These are phyloP conservation scores for Casuarius casuarius DNA, from an alignment of 2,113 vertebrate species.

Conservation along the genomic window DNA sequence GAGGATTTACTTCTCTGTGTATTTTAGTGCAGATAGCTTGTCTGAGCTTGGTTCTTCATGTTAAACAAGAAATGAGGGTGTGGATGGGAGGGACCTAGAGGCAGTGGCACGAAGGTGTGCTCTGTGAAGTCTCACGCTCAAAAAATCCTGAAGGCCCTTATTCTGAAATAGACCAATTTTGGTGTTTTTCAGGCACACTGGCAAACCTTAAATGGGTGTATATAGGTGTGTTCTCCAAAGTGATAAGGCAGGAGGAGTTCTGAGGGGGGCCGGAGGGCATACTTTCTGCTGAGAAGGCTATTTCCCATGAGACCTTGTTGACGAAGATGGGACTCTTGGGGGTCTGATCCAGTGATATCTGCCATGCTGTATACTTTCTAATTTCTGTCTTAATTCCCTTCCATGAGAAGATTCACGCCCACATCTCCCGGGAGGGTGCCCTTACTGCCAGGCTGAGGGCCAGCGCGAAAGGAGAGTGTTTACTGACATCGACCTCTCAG, in stretches of 20 bases:
- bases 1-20: background rate
- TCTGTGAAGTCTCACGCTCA: background rate
- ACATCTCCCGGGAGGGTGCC: fast-evolving
- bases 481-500: background rate
- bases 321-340: background rate
- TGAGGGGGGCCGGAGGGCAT: background rate
- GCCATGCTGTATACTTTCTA: fast-evolving
- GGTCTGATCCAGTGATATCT: background rate
- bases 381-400: background rate
- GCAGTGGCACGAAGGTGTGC: background rate
- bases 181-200: background rate
- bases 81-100: background rate
- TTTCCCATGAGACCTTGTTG: background rate
- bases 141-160: fast-evolving
- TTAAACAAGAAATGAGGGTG: background rate
- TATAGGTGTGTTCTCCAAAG: background rate
- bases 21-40: background rate
- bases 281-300: background rate
- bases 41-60: background rate
- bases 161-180: background rate
- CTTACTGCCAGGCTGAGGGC: background rate
- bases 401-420: background rate
- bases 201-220: background rate
- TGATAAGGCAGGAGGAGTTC: fast-evolving
- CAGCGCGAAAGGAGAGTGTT: background rate